Conservation (phyloP, 1,140 invertebrate species). For the Aphis gossypii region DNA sequence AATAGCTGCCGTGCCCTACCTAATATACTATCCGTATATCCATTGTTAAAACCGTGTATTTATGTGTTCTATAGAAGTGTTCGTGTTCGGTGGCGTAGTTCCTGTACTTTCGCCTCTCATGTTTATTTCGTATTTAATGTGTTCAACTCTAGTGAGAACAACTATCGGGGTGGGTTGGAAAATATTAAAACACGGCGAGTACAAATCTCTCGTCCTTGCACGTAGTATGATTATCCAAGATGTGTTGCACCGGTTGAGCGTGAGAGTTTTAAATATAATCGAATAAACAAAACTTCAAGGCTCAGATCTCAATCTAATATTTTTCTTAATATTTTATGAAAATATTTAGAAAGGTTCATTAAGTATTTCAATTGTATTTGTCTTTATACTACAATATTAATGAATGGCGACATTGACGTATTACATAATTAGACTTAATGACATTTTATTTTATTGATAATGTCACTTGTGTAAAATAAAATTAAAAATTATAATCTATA, state of each 20-base stretch:
- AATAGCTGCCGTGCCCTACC: not conserved
- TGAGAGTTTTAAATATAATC: not conserved
- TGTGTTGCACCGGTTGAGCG: not conserved
- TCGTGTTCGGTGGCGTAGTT: slow-evolving; percentile 51
- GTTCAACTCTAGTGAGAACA: slow-evolving; percentile 47
- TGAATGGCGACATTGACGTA: not conserved
- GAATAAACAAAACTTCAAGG: not conserved
- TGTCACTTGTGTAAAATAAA: not conserved
- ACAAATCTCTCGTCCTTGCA: slow-evolving; percentile 4
- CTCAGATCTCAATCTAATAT: not conserved
- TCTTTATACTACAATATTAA: not conserved
- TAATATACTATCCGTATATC: not conserved
- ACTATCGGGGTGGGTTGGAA: slow-evolving; percentile 26
- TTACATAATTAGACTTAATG: not conserved
- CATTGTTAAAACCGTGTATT: slow-evolving; percentile 23
- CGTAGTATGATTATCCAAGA: slow-evolving; percentile 22
- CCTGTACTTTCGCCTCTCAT: slow-evolving; percentile 48
- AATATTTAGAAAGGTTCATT: not conserved
- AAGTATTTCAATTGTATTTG: not conserved
- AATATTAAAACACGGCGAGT: slow-evolving; percentile 16
- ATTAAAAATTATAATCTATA: not conserved
- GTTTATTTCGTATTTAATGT: slow-evolving; percentile 9
- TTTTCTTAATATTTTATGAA: not conserved
- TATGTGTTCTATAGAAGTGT: not conserved
- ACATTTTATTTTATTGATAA: not conserved